Evolutionary conservation across 2,888 invertebrate genomes (phyloP), one percentile per base, ranked within the genome.

Genomic region (Drosophila neutralis): DNA sequence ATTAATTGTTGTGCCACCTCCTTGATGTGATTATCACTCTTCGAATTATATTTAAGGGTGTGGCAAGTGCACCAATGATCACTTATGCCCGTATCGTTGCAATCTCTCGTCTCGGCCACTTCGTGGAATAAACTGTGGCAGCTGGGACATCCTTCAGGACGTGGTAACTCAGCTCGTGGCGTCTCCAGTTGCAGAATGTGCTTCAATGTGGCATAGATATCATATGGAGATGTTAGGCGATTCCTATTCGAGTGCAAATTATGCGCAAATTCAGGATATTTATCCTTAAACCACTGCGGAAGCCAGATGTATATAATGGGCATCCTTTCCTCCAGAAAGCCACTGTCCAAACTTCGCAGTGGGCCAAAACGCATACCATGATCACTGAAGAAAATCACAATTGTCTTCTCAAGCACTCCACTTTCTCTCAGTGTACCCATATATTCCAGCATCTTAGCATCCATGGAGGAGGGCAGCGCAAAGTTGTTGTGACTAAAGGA

Each of bases 301-400:
- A 96, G 69, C 92, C 95, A 95, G 18, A 97, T 93, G 81, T 95
- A 96, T 38, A 97, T 93, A 83, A 95, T 95, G 0, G 97, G 97
- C 83, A 97, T 89, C 7, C 97, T 94, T 85, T 97, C 96, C 86
- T 97, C 97, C 71, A 96, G 94, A 94, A 95, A 97, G 0, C 97
- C 96, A 56, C 95, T 94, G 60, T 95, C 93, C 6, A 95, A 94
- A 36, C 94, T 93, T 4, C 97, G 94, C 53, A 95, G 93, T 21
- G 94, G 93, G 0, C 97, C 97, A 91, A 95, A 97, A 18, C 97
- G 94, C 87, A 95, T 94, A 0, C 97, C 97, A 82, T 97, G 97
- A 87, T 97, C 97, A 83, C 97, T 97, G 62, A 97, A 93, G 79
- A 96, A 95, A 53, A 97, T 92, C 0, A 97, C 92, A 75, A 97